phyloP scores from a whole-genome alignment of 2,113 vertebrate genomes.

The Eupsittula cactorum region DNA sequence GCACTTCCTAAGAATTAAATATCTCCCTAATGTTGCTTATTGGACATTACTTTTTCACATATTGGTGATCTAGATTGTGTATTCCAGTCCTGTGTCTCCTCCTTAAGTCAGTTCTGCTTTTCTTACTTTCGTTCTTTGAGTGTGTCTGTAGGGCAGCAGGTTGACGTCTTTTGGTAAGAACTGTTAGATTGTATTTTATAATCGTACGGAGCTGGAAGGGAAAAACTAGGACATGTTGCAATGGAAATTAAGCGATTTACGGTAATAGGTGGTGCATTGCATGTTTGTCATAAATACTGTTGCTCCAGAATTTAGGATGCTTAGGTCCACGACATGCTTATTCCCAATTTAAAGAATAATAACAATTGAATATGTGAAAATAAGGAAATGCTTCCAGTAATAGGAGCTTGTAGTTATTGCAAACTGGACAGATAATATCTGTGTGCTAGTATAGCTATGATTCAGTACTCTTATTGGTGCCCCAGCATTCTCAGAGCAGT shows the following conservation, averaged over 20 bases:
- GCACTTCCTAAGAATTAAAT: too few relatives aligned
- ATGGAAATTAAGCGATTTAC: background rate
- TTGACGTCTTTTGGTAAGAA: background rate
- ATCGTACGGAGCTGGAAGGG: background rate
- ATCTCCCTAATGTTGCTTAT: background rate
- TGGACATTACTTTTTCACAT: rapidly evolving
- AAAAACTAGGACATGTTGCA: background rate
- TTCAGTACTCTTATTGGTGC: background rate
- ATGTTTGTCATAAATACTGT: background rate
- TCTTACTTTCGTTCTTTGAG: background rate
- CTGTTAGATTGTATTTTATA: background rate
- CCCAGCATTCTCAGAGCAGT: background rate
- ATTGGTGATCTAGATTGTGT: background rate
- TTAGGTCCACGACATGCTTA: background rate
- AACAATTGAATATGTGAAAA: background rate
- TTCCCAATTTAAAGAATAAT: background rate
- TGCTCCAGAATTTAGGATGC: background rate
- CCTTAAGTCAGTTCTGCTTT: background rate
- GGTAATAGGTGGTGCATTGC: background rate
- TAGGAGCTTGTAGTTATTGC: background rate
- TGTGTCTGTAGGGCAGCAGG: background rate
- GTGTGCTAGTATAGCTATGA: background rate
- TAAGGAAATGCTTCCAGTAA: background rate
- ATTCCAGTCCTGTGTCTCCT: background rate
- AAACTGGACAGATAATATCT: background rate